Percentiles rank a stretch among this genome's conserved stretches.
phyloP scores from a whole-genome alignment of 2,113 vertebrate genomes.

The Syngnathus scovelli region DNA sequence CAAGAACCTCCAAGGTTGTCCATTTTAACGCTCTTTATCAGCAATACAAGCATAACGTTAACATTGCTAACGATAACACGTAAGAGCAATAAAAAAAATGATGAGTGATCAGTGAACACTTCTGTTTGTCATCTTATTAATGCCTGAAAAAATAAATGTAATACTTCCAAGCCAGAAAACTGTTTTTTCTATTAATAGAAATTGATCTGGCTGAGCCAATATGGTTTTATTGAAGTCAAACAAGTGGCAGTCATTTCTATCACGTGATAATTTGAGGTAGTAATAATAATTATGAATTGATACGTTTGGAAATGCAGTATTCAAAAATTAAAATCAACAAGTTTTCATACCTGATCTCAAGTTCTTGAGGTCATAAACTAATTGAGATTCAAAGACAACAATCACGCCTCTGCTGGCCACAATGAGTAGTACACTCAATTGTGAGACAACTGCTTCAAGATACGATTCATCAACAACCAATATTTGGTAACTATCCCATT shows the following conservation, averaged over 20 bases:
- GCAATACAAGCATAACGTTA: background rate
- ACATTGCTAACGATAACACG: background rate
- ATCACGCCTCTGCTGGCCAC: background rate
- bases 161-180: no score
- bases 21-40: background rate
- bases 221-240: background rate
- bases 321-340: background rate
- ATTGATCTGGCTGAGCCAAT: background rate
- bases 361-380: background rate
- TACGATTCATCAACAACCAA: no score
- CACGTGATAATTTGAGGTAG: no score
- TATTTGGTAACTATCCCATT: no score
- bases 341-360: background rate
- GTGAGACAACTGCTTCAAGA: background rate
- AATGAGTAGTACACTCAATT: background rate
- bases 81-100: background rate
- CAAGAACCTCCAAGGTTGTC: background rate
- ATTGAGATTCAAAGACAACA: background rate
- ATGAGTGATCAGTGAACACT: background rate
- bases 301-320: no score
- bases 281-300: no score
- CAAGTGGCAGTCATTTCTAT: background rate
- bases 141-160: no score
- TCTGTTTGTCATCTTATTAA: background rate
- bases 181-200: no score